Evolutionary conservation across 1,140 invertebrate genomes (phyloP).

Genomic region (Pseudomyrmex sp.): DNA sequence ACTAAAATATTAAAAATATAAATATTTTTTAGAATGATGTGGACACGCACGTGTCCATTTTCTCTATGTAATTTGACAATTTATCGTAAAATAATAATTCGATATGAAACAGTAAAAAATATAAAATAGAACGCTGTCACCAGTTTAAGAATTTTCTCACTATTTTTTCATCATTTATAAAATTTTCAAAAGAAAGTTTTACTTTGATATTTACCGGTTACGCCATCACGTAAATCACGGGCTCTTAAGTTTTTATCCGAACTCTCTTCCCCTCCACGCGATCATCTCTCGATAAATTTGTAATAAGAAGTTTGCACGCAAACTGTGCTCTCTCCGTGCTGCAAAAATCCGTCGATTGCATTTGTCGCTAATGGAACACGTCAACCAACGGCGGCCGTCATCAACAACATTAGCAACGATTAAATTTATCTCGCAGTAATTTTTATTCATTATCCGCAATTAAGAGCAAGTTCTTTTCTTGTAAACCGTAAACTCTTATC

Average conservation of each 20-base stretch:
- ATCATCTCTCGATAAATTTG: conserved; percentile 12
- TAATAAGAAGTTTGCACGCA: conserved; percentile 15
- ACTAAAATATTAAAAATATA: too few species aligned
- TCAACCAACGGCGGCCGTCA: conserved; percentile 15
- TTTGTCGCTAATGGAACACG: conserved; percentile 30
- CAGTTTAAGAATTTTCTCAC: background rate
- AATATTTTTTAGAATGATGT: too few species aligned
- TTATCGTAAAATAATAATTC: too few species aligned
- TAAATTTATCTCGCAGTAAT: conserved; percentile 46
- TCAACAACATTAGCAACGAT: conserved; percentile 33
- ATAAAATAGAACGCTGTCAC: background rate
- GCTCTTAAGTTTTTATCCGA: background rate
- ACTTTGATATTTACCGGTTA: background rate
- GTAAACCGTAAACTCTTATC: conserved; percentile 10
- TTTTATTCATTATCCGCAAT: conserved; percentile 51
- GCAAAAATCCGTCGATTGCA: conserved; percentile 23
- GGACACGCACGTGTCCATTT: too few species aligned
- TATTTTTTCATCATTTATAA: background rate
- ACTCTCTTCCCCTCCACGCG: background rate
- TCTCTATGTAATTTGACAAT: too few species aligned
- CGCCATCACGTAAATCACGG: conserved; percentile 4
- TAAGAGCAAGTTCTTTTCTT: background rate
- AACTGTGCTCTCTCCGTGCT: background rate
- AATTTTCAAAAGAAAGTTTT: too few species aligned
- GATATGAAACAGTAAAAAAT: background rate